phyloP scores from a whole-genome alignment of 2,888 invertebrate species.

The Bombylius major region DNA sequence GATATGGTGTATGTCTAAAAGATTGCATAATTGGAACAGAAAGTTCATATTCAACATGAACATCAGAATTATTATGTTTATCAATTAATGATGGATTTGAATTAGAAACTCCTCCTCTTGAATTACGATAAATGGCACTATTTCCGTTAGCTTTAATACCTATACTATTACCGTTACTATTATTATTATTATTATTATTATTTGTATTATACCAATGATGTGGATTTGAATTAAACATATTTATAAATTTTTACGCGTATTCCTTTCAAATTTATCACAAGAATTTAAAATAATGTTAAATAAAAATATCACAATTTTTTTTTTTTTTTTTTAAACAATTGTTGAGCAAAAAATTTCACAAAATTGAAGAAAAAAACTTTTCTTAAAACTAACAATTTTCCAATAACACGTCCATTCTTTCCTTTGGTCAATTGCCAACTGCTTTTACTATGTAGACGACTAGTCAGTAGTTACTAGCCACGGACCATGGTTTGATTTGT shows the following conservation, averaged over 20 bases:
- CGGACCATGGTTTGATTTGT: too few species aligned
- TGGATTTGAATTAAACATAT: conserved; percentile 30
- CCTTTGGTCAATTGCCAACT: conserved; percentile 5
- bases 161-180: conserved; percentile 17
- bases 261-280: not conserved
- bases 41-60: conserved; percentile 36
- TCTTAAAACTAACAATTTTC: not conserved
- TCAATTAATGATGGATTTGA: conserved; percentile 33
- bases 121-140: conserved; percentile 4
- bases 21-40: conserved; percentile 34
- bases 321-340: too few species aligned
- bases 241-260: not conserved
- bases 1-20: conserved; percentile 36
- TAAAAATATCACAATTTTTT: too few species aligned
- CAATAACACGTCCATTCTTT: conserved; percentile 6
- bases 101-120: conserved; percentile 20
- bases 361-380: too few species aligned
- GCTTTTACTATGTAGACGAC: not conserved
- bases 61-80: conserved; percentile 22
- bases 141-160: not conserved
- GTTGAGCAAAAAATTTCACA: too few species aligned
- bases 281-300: too few species aligned
- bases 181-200: not conserved
- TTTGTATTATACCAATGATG: conserved; percentile 26
- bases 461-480: not conserved